phyloP scores from a whole-genome alignment of 2,888 invertebrate species.

The Mantis religiosa region DNA sequence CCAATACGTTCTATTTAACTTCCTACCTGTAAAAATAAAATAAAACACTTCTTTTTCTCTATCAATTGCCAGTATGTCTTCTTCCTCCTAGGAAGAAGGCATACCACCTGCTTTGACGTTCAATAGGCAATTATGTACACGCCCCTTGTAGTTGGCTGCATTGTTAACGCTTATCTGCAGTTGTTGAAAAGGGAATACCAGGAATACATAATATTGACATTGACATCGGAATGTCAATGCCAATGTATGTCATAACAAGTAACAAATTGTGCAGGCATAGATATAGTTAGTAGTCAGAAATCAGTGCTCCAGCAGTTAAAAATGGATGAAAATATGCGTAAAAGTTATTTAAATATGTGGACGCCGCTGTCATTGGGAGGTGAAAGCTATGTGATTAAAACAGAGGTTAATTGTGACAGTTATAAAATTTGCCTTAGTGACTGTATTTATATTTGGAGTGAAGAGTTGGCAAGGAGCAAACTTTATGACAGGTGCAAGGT shows the following conservation, averaged over 20 bases:
- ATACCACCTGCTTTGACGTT: not conserved
- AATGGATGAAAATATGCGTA: not conserved
- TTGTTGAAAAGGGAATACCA: not conserved
- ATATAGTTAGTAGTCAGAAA: too few relatives aligned
- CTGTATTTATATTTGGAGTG: conserved; percentile 39
- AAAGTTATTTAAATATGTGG: not conserved
- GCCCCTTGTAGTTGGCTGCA: not conserved
- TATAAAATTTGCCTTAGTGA: conserved; percentile 37
- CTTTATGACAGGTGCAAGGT: conserved; percentile 37
- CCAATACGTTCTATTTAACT: not conserved
- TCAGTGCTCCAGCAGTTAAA: too few relatives aligned
- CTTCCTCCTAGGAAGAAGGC: not conserved
- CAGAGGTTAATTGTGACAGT: conserved; percentile 8
- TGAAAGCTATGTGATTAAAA: conserved; percentile 7
- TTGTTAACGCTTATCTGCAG: not conserved
- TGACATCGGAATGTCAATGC: too few relatives aligned
- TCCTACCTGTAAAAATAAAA: not conserved
- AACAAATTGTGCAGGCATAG: too few relatives aligned
- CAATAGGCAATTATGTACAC: not conserved
- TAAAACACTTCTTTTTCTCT: not conserved
- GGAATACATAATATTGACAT: too few relatives aligned
- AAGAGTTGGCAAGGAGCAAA: conserved; percentile 33
- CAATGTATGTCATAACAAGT: too few relatives aligned
- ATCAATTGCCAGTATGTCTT: not conserved
- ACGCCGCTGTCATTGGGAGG: not conserved